Percentiles rank a stretch among this genome's conserved stretches.
Evolutionary conservation across 2,888 invertebrate genomes (phyloP).

Genomic region (Cremastinae sp.): DNA sequence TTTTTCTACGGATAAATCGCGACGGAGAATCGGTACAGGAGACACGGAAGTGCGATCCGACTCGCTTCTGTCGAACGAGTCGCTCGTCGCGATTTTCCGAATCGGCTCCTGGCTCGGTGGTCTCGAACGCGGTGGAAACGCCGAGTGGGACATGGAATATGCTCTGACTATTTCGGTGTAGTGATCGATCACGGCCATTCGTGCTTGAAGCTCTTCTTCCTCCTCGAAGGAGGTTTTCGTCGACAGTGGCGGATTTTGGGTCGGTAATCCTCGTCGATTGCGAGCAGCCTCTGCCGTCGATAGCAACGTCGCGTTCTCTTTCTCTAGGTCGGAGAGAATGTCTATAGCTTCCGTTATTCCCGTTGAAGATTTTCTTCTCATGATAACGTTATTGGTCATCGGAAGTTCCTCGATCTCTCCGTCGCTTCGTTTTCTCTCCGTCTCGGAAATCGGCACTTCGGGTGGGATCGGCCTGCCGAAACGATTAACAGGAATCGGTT

Average conservation of each 20-base stretch:
- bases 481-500: slow-evolving; percentile 70
- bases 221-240: slow-evolving; percentile 67
- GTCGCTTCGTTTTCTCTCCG: slow-evolving; percentile 46
- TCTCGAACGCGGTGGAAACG: slow-evolving; percentile 52
- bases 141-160: slow-evolving; percentile 80
- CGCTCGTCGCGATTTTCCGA: slow-evolving; percentile 72
- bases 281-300: slow-evolving; percentile 78
- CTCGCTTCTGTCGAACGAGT: slow-evolving; percentile 46
- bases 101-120: slow-evolving; percentile 57
- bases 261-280: slow-evolving; percentile 73
- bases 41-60: slow-evolving; percentile 55
- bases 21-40: slow-evolving; percentile 44
- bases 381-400: slow-evolving; percentile 71
- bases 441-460: slow-evolving; percentile 71
- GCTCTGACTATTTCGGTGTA: slow-evolving; percentile 90
- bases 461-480: slow-evolving; percentile 75
- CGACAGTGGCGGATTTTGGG: slow-evolving; percentile 67
- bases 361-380: slow-evolving; percentile 72
- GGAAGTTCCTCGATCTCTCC: slow-evolving; percentile 8
- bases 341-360: slow-evolving; percentile 72
- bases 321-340: slow-evolving; percentile 73
- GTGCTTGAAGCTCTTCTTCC: slow-evolving; percentile 73
- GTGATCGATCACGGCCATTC: slow-evolving; percentile 85
- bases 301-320: slow-evolving; percentile 76
- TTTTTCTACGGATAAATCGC: slow-evolving; percentile 48